Base-by-base conservation (phyloP, 2,888 invertebrate species). In the Cephalotes varians region DNA sequence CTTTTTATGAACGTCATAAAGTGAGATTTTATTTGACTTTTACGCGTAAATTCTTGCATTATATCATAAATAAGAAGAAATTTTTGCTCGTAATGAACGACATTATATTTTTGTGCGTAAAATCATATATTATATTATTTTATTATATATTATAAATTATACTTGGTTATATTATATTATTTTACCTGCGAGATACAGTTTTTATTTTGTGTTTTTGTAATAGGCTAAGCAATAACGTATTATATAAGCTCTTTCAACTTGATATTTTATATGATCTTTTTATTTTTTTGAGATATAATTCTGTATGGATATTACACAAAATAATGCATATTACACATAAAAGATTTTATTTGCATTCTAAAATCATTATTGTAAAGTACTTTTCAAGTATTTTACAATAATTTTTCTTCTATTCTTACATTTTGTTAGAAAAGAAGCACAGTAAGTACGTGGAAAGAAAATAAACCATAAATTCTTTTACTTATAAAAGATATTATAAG, bases 1-100 rank as follows among this genome's bases (percentile, higher is more conserved):
- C 28, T 12, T 49, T 49, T 67, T 67, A 65, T 18, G 31, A 12
- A n/a, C 6, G n/a, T 28, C 25, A 47, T 67, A 49, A 67, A 31
- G 15, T 3, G n/a, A 67, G 15, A 67, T n/a, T 67, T 67, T 67
- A 49, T 67, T 67, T n/a, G 31, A 31, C 1, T 67, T 67, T 67
- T 49, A 47, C n/a, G n/a, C 25, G n/a, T 18, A 49, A 49, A 21
- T 49, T 49, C 49, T 15, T 49, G 34, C 15, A 67, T 47, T 31
- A 18, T 67, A 21, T 69, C 21, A 9, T 21, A 69, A 67, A 49
- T 69, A 34, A 67, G 21, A 69, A 49, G 31, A 49, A 31, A 69
- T 69, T 34, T 51, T 51, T 34, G 21, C 21, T 69, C n/a, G 9
- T 51, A 69, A 15, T 51, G 4, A 69, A 21, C 34, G 2, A 0